Base-by-base conservation (phyloP, 2,888 invertebrate species). In the Hemistola chrysoprasaria region DNA sequence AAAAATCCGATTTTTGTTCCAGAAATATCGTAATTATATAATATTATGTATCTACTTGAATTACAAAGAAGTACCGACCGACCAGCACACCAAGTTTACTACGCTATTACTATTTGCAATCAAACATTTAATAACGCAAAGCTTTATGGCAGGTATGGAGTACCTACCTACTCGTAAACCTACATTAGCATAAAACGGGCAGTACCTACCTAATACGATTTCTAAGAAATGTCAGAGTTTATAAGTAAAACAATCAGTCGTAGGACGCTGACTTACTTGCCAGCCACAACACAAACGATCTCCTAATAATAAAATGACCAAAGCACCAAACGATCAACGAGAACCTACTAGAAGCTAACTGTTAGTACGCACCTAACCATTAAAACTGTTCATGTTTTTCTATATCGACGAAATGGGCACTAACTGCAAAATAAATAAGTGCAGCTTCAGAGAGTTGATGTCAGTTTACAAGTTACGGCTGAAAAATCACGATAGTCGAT, bases 221-320 rank as follows among this genome's bases (percentile, higher is more conserved):
- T 70, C 73, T 58, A 36, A 57, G 76, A 72, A 77, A 45, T 38
- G 43, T 34, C 38, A 56, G 44, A 62, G 66, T 64, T 65, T 64
- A 61, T 60, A 60, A 60, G 60, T 61, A 59, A 63, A 65, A 60
- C 61, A 65, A 65, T 67, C 59, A 37, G 53, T 58, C 56, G 58
- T 64, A 62, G 59, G 67, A 62, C 60, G 68, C 63, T 59, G 64
- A 10, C 22, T 11, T 8, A 26, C 20, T 33, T 16, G 54, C 49
- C 33, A 34, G 46, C 37, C 31, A 28, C 40, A 23, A 40, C 40
- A 30, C 20, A 23, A 27, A 8, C n/a, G n/a, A n/a, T n/a, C n/a
- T n/a, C n/a, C n/a, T n/a, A 16, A 16, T 16, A 16, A 24, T 24
- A 27, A 16, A 34, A 11, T 29, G 8, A 31, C 22, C 31, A 31